Conservation (phyloP, 2,888 invertebrate species). For the Orthonychiurus folsomi region DNA sequence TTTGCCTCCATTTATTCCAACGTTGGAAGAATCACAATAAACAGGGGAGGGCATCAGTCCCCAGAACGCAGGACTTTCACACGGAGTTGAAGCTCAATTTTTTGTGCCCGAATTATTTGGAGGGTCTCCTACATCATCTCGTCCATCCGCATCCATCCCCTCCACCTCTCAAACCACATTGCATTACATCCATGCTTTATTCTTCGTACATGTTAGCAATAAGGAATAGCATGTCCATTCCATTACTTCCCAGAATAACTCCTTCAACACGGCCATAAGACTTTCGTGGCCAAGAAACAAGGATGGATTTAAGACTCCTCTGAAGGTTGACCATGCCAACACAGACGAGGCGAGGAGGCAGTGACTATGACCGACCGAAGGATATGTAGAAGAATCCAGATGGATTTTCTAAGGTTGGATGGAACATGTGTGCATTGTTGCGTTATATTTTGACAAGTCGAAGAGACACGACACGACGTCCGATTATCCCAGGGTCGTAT, state of each 20-base stretch:
- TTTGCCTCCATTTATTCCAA: background rate
- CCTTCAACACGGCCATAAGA: background rate
- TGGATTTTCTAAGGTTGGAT: background rate
- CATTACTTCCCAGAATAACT: background rate
- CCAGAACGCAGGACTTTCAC: background rate
- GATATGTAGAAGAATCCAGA: background rate
- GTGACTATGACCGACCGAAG: background rate
- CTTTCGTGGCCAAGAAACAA: no score
- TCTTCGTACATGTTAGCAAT: no score
- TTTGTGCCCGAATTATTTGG: background rate
- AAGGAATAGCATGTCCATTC: background rate
- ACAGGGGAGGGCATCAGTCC: background rate
- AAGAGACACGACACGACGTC: no score
- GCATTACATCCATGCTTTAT: no score
- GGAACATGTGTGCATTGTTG: background rate
- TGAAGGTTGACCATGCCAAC: background rate
- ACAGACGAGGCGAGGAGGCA: background rate
- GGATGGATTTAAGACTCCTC: background rate
- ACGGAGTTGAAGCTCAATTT: background rate
- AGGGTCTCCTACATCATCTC: no score
- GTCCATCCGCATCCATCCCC: no score
- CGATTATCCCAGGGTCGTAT: no score
- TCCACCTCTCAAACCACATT: no score
- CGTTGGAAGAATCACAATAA: no score
- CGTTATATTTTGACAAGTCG: no score